phyloP scores from a whole-genome alignment of 2,797 vertebrate genomes.

The Triplophysa bombifrons region DNA sequence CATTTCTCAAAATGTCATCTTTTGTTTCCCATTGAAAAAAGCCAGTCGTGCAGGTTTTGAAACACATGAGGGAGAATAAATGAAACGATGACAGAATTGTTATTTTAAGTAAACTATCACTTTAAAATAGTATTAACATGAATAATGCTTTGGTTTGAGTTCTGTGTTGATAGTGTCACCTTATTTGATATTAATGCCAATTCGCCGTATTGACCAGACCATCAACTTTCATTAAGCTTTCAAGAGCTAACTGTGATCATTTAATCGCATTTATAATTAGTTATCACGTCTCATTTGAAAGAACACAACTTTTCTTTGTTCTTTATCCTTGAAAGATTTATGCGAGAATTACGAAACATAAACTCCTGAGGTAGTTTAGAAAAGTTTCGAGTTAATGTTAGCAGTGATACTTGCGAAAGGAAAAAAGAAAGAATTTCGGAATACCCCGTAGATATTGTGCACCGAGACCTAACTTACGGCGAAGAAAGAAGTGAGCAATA shows the following conservation, averaged over 20 bases:
- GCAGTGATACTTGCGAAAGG: slow-evolving; percentile 58
- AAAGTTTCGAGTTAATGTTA: slow-evolving; percentile 69
- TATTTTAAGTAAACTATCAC: not conserved
- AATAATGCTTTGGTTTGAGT: too few species aligned
- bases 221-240: too few species aligned
- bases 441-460: slow-evolving; percentile 64
- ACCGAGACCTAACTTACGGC: slow-evolving; percentile 65
- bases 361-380: slow-evolving; percentile 54
- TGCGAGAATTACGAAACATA: slow-evolving; percentile 67
- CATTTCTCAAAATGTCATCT: not conserved
- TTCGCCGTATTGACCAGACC: too few species aligned
- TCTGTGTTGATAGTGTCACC: too few species aligned
- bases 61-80: not conserved
- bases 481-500: slow-evolving; percentile 67
- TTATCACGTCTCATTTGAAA: not conserved
- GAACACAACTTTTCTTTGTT: not conserved
- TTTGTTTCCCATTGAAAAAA: not conserved
- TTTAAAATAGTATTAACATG: too few species aligned
- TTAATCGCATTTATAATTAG: not conserved
- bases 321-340: slow-evolving; percentile 46
- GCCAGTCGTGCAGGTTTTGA: not conserved
- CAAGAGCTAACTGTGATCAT: not conserved
- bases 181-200: too few species aligned
- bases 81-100: too few species aligned
- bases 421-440: slow-evolving; percentile 56